These are phyloP conservation scores for Echinops telfairi DNA, from an alignment of 2,113 vertebrate species.

Conservation along the genomic window DNA sequence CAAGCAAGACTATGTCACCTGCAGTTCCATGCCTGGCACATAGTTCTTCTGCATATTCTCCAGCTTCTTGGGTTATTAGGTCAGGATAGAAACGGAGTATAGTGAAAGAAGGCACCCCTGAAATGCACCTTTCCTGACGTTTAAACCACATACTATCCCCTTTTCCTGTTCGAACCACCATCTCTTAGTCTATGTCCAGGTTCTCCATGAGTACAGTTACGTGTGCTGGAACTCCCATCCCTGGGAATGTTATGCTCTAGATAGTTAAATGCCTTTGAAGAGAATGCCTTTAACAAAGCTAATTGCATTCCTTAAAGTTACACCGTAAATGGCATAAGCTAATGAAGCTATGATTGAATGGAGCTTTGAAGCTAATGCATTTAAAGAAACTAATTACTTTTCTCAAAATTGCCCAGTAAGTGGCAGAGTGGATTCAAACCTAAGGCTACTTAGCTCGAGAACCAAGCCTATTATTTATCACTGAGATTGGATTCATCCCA, in stretches of 20 bases:
- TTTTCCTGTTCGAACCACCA: neutral
- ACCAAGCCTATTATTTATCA: neutral
- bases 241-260: neutral
- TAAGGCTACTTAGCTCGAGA: neutral
- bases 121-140: neutral
- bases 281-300: no score
- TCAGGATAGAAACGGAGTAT: neutral
- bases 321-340: neutral
- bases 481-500: neutral
- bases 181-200: neutral
- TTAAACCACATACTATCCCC: no score
- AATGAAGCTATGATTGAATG: neutral
- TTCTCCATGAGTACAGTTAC: neutral
- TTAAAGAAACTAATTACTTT: conserved; percentile 14
- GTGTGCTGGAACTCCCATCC: neutral
- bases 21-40: neutral
- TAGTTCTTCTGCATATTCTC: neutral
- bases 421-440: neutral
- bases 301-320: conserved; percentile 49
- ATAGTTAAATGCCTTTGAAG: neutral
- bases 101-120: neutral
- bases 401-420: neutral
- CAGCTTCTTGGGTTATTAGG: neutral
- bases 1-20: neutral
- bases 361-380: no score